phyloP scores from a whole-genome alignment of 2,888 invertebrate species.

The Scrobipalpa atriplicella region DNA sequence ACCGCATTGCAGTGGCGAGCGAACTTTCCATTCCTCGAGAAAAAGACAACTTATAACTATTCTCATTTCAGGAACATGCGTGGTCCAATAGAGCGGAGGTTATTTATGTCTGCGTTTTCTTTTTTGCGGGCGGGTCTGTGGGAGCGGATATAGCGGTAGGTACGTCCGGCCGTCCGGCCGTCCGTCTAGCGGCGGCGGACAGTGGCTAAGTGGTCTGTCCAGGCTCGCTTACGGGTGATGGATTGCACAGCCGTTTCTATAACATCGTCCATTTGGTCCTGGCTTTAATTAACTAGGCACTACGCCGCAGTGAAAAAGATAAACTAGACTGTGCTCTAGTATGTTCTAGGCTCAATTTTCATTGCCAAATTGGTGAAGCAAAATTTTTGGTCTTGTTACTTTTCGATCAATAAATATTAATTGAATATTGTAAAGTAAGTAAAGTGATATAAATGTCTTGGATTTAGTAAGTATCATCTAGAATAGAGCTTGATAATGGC shows the following conservation, averaged over 20 bases:
- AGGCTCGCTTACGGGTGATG: slow-evolving; percentile 68
- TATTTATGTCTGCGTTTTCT: slow-evolving; percentile 25
- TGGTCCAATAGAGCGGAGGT: slow-evolving; percentile 13
- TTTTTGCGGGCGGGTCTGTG: slow-evolving; percentile 26
- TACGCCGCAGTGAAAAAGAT: slow-evolving; percentile 23
- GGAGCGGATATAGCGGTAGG: slow-evolving; percentile 30
- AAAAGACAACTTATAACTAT: slow-evolving; percentile 17
- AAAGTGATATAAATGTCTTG: too few species aligned
- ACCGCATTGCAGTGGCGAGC: slow-evolving; percentile 25
- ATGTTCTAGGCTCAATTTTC: not conserved
- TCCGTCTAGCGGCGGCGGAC: slow-evolving; percentile 27
- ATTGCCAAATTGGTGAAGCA: not conserved
- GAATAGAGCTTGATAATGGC: too few species aligned
- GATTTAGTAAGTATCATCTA: too few species aligned
- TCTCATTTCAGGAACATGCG: slow-evolving; percentile 11
- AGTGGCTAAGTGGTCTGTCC: slow-evolving; percentile 74
- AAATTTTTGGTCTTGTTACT: not conserved
- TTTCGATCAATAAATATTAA: not conserved
- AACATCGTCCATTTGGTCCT: slow-evolving; percentile 42
- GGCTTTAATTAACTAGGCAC: slow-evolving; percentile 37
- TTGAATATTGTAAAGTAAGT: too few species aligned
- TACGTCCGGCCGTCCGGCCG: slow-evolving; percentile 21
- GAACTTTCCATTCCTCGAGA: slow-evolving; percentile 14
- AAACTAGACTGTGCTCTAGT: slow-evolving; percentile 8
- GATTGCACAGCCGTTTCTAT: slow-evolving; percentile 59